phyloP scores from a whole-genome alignment of 2,888 invertebrate genomes.

The Drosophila vallismaia region DNA sequence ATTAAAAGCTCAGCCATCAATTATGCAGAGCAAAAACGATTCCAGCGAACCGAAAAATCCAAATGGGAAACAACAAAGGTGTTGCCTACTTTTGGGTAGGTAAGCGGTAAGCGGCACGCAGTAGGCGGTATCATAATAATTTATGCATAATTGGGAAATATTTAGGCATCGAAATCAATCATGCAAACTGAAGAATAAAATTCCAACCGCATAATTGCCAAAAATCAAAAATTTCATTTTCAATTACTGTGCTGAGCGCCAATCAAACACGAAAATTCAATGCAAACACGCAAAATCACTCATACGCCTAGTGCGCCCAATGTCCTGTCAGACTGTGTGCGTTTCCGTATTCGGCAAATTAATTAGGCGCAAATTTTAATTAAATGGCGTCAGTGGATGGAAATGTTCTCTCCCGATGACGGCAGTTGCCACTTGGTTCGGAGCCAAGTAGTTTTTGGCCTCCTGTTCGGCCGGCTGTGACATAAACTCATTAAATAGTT shows the following conservation, averaged over 20 bases:
- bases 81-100: slow-evolving; percentile 13
- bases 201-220: slow-evolving; percentile 15
- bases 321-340: slow-evolving; percentile 52
- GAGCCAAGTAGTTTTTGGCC: slow-evolving; percentile 61
- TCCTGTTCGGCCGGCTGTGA: slow-evolving; percentile 41
- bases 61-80: slow-evolving; percentile 10
- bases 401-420: slow-evolving; percentile 27
- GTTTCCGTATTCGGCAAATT: slow-evolving; percentile 61
- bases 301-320: slow-evolving; percentile 60
- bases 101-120: too few species aligned
- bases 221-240: slow-evolving; percentile 53
- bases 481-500: slow-evolving; percentile 76
- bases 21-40: slow-evolving; percentile 34
- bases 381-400: slow-evolving; percentile 57
- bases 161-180: slow-evolving; percentile 42
- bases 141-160: slow-evolving; percentile 15
- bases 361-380: slow-evolving; percentile 74
- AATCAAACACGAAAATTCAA: slow-evolving; percentile 5
- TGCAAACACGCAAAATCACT: slow-evolving; percentile 46
- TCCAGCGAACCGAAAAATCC: slow-evolving; percentile 16
- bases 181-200: slow-evolving; percentile 20
- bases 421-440: slow-evolving; percentile 22
- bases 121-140: slow-evolving; percentile 16
- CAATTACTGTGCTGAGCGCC: slow-evolving; percentile 47
- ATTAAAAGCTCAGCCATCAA: slow-evolving; percentile 66